Conservation (phyloP, 2,113 vertebrate genomes). For the Marmota flaviventris region DNA sequence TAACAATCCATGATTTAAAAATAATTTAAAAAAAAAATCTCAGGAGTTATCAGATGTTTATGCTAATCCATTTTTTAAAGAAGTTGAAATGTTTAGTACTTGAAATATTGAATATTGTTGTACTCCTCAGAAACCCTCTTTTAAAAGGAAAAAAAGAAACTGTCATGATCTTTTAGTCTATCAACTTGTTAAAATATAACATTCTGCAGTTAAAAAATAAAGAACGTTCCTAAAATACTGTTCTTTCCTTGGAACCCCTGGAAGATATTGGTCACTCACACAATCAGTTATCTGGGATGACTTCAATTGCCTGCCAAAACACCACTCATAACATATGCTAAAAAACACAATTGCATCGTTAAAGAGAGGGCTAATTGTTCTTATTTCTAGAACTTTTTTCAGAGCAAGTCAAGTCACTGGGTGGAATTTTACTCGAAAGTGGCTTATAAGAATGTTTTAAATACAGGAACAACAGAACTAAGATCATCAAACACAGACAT, state of each 20-base stretch:
- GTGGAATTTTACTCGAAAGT: constrained; percentile 87
- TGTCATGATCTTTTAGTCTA: constrained; percentile 28
- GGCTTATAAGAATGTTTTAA: constrained; percentile 84
- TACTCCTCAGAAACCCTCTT: constrained; percentile 81
- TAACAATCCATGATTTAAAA: constrained; percentile 79
- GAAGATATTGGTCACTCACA: constrained; percentile 84
- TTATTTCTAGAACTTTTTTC: constrained; percentile 91
- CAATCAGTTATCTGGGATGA: constrained; percentile 86
- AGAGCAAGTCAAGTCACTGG: constrained; percentile 87
- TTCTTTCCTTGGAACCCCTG: constrained; percentile 82
- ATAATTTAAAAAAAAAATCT: constrained; percentile 84
- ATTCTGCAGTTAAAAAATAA: constrained; percentile 80
- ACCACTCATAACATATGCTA: constrained; percentile 87
- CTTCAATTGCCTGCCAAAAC: constrained; percentile 88
- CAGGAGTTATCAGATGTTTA: constrained; percentile 84
- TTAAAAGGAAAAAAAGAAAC: neutral
- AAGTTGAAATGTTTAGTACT: constrained; percentile 81
- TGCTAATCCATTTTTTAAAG: constrained; percentile 74
- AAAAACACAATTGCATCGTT: constrained; percentile 91
- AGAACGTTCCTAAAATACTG: constrained; percentile 84
- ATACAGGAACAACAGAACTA: constrained; percentile 70
- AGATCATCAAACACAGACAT: constrained; percentile 44
- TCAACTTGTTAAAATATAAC: constrained; percentile 78
- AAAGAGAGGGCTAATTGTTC: constrained; percentile 88
- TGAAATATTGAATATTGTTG: constrained; percentile 25